Percentiles rank a stretch among this genome's conserved stretches.
Evolutionary conservation across 2,113 vertebrate genomes (phyloP).

Genomic region (Echinops telfairi): DNA sequence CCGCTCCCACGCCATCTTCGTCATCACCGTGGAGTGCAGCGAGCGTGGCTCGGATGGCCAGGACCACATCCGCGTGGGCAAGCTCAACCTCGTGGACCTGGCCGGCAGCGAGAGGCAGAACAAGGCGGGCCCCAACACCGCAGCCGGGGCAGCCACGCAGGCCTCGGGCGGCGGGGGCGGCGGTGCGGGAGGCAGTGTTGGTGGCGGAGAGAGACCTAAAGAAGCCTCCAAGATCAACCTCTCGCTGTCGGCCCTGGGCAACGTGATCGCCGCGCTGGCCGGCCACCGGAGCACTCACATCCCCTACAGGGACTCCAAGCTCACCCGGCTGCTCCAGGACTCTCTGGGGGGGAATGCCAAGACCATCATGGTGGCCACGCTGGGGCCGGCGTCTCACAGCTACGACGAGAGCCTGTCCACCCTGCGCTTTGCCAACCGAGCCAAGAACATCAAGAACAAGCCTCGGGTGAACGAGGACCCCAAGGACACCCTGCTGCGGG

Average conservation of each 20-base stretch:
- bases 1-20: constrained; percentile 96
- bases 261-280: constrained; percentile 97
- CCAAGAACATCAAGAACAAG: constrained; percentile 98
- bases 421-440: constrained; percentile 95
- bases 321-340: constrained; percentile 97
- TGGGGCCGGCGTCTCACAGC: constrained; percentile 94
- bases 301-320: constrained; percentile 98
- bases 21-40: constrained; percentile 96
- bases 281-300: constrained; percentile 95
- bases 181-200: neutral
- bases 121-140: constrained; percentile 88
- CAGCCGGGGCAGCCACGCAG: constrained; percentile 65
- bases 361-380: constrained; percentile 97
- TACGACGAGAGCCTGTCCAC: constrained; percentile 96
- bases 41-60: constrained; percentile 92
- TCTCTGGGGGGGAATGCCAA: constrained; percentile 97
- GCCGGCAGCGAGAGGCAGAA: constrained; percentile 97
- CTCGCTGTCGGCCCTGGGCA: constrained; percentile 96
- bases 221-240: constrained; percentile 98
- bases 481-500: constrained; percentile 96
- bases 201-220: constrained; percentile 91
- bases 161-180: neutral
- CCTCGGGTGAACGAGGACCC: constrained; percentile 97
- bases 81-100: constrained; percentile 98
- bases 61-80: constrained; percentile 97